Percentiles rank a stretch among this genome's conserved stretches.
phyloP scores from a whole-genome alignment of 2,888 invertebrate species.

The Drosophila meridionalis region DNA sequence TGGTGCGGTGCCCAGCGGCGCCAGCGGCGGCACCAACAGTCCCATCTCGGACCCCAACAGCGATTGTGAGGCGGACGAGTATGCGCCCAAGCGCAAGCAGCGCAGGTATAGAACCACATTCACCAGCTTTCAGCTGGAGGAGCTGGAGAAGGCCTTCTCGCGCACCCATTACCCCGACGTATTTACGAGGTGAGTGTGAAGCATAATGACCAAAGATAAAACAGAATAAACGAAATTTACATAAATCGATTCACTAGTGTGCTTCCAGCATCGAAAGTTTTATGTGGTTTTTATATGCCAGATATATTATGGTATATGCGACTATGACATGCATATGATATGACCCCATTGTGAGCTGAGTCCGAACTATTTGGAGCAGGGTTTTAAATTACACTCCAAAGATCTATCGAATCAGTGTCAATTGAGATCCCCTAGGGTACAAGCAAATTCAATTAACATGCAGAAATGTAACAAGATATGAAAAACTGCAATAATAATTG shows the following conservation, averaged over 20 bases:
- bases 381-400: conserved; percentile 33
- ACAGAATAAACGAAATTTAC: conserved; percentile 59
- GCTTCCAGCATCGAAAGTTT: conserved; percentile 12
- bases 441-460: conserved; percentile 63
- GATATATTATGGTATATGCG: conserved; percentile 45
- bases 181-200: conserved; percentile 92
- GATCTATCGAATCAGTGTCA: conserved; percentile 32
- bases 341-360: conserved; percentile 19
- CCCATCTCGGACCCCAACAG: conserved; percentile 88
- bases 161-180: conserved; percentile 99
- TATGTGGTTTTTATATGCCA: conserved; percentile 38
- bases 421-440: conserved; percentile 25
- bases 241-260: conserved; percentile 53
- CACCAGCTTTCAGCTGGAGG: conserved; percentile 97
- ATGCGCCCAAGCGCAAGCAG: conserved; percentile 95
- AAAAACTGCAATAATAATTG: conserved; percentile 63
- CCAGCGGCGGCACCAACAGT: conserved; percentile 84
- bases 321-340: conserved; percentile 13
- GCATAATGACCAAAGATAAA: conserved; percentile 33
- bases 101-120: conserved; percentile 96
- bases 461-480: conserved; percentile 46
- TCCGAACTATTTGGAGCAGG: conserved; percentile 36
- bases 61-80: conserved; percentile 90
- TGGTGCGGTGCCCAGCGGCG: conserved; percentile 79
- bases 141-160: conserved; percentile 98